Conservation (phyloP, 2,113 vertebrate species). For the Percopsis transmontana region DNA sequence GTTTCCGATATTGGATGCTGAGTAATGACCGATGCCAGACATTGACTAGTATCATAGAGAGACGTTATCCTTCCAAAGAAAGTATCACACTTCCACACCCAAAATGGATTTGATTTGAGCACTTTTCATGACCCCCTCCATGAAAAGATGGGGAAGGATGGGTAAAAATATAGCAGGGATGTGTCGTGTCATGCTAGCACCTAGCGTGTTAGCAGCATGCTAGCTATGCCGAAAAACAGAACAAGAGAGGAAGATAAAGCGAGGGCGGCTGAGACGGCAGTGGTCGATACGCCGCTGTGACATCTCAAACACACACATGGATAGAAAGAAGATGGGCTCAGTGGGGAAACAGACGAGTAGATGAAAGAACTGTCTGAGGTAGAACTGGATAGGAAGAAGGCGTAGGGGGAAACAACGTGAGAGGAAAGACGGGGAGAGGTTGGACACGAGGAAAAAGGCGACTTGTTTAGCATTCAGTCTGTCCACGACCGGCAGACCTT, state of each 20-base stretch:
- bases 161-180: neutral
- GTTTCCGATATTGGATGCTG: no score
- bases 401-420: neutral
- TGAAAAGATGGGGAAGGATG: conserved; percentile 3
- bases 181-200: no score
- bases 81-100: no score
- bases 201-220: no score
- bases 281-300: no score
- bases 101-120: no score
- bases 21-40: no score
- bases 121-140: no score
- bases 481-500: conserved; percentile 30
- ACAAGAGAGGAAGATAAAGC: conserved; percentile 27
- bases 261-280: conserved; percentile 19
- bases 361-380: conserved; percentile 2
- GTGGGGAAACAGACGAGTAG: conserved; percentile 29
- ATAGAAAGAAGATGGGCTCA: neutral
- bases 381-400: neutral
- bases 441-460: neutral
- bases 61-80: no score
- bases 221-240: neutral
- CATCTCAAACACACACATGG: neutral
- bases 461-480: conserved; percentile 15
- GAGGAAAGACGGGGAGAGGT: neutral
- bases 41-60: no score